Percentiles rank a stretch among this genome's conserved stretches.
Evolutionary conservation across 2,797 vertebrate species (phyloP).

Genomic region (Octomys mimax): DNA sequence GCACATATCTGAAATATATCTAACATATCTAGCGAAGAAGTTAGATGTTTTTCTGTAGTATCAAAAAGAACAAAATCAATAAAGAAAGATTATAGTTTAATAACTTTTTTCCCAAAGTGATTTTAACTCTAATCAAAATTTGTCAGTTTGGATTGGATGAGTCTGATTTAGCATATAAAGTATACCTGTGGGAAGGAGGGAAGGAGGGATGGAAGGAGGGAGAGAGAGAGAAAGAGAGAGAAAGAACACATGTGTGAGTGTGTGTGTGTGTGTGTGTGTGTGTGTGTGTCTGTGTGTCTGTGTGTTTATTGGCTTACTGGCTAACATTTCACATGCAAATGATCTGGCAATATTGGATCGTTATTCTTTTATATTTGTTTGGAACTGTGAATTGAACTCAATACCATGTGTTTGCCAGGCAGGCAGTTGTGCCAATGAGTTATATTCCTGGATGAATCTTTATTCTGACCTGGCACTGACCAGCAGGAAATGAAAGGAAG

Average conservation of each 20-base stretch:
- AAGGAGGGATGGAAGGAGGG: too few relatives aligned
- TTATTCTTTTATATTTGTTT: neutral
- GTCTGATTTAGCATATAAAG: neutral
- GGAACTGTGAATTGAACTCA: too few relatives aligned
- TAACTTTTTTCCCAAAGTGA: neutral
- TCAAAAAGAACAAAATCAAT: neutral
- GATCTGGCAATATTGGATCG: neutral
- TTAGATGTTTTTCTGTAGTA: constrained; percentile 3
- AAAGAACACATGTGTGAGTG: too few relatives aligned
- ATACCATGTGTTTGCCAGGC: too few relatives aligned
- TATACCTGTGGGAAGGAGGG: too few relatives aligned
- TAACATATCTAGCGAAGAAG: constrained; percentile 20
- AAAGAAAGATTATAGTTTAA: neutral
- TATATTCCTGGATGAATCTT: neutral
- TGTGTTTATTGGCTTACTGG: neutral
- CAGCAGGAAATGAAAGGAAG: neutral
- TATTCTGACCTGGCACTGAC: neutral
- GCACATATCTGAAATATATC: neutral
- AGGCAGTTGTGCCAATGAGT: too few relatives aligned
- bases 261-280: neutral
- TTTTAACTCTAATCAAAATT: constrained; percentile 7
- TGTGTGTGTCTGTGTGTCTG: neutral
- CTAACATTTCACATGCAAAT: constrained; percentile 50
- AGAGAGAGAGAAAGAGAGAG: too few relatives aligned
- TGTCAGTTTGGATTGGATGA: neutral